Evolutionary conservation across 2,797 vertebrate species (phyloP), one percentile per base, ranked within the genome.

Genomic region (Rhinophrynus dorsalis): DNA sequence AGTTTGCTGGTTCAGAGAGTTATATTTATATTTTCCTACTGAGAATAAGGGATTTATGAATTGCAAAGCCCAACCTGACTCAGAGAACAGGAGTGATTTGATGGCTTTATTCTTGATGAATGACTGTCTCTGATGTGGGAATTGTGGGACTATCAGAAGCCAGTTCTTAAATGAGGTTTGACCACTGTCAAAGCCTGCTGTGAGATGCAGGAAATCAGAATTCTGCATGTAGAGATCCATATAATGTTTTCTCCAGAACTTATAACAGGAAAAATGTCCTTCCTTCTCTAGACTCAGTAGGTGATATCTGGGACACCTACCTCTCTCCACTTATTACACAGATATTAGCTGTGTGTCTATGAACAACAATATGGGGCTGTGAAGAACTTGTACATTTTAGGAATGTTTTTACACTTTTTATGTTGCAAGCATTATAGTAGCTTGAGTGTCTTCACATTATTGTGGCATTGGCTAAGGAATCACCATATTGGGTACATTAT

Each of bases 21-120:
- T 52, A 24, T 40, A 52, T 65, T 65, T 54, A 17, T 32, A 32
- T 63, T 38, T 26, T 32, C 37, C 50, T 66, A 32, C 54, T 44
- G 12, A 44, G 35, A 64, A 65, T 7, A 40, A 1, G 27, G 13
- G 4, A 37, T 18, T 40, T 26, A 15, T 37, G 15, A 56, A 38
- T n/a, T 45, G 3, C 29, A 45, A 15, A 48, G 6, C 6, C n/a
- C 11, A 33, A 5, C n/a, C 37, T 38, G 12, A 13, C 11, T 40
- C 37, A 15, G 12, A 15, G 7, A 40, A n/a, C 37, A n/a, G 12
- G 37, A 13, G n/a, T 11, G 6, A 40, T 40, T 13, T 1, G n/a
- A 13, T 15, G n/a, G 4, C 37, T 40, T 5, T 40, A 40, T 17
- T 40, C n/a, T 6, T 40, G n/a, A 40, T 40, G n/a, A 13, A 40